Conservation (phyloP, 2,113 vertebrate species). For the Malaclemys terrapin region DNA sequence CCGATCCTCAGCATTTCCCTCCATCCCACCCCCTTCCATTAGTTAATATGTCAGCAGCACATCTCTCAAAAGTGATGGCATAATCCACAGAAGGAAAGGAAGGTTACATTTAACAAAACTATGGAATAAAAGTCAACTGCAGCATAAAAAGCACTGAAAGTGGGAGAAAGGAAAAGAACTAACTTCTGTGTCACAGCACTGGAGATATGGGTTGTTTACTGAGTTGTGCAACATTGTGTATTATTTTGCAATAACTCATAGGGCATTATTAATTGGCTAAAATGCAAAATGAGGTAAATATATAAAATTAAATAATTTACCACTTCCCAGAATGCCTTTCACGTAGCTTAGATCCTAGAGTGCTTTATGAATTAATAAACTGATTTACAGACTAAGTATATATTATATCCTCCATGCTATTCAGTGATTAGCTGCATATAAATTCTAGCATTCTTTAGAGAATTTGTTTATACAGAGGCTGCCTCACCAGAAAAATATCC, state of each 20-base stretch:
- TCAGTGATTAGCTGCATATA: not conserved
- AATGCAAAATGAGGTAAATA: not conserved
- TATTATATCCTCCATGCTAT: not conserved
- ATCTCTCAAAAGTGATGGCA: not conserved
- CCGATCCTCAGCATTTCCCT: not conserved
- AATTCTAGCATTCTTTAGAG: not conserved
- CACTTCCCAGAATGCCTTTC: not conserved
- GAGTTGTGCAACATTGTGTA: not conserved
- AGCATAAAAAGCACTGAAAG: not conserved
- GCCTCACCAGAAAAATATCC: not conserved
- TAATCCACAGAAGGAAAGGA: not conserved
- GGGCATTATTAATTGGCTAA: not conserved
- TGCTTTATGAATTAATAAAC: not conserved
- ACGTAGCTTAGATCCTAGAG: not conserved
- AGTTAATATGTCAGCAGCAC: not conserved
- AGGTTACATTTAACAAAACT: not conserved
- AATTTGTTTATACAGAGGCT: not conserved
- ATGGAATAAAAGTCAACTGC: not conserved
- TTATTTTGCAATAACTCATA: not conserved
- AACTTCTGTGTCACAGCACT: not conserved
- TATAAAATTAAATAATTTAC: not conserved
- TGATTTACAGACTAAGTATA: not conserved
- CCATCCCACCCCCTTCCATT: not conserved
- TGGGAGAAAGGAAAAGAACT: not conserved
- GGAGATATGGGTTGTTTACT: conserved; percentile 12